Evolutionary conservation across 2,797 vertebrate species (phyloP).

Genomic region (Dromococcyx pavoninus): DNA sequence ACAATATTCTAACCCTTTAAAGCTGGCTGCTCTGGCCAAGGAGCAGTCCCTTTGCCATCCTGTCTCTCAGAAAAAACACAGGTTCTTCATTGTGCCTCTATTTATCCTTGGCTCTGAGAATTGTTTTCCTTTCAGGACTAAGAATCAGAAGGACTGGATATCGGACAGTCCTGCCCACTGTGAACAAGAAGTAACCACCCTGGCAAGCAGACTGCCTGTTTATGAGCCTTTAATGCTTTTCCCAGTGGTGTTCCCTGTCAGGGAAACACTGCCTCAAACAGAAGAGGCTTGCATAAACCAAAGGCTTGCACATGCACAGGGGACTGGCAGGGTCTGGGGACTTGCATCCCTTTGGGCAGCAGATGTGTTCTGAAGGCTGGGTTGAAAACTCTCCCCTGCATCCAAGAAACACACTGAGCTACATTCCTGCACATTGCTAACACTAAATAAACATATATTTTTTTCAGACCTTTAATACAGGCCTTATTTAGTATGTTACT

Average conservation of each 20-base stretch:
- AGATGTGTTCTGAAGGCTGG: neutral
- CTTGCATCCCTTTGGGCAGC: neutral
- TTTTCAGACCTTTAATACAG: neutral
- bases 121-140: neutral
- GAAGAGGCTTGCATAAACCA: neutral
- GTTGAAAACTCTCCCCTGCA: neutral
- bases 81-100: neutral
- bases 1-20: neutral
- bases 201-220: neutral
- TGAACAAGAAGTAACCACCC: neutral
- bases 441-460: too few relatives aligned
- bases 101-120: neutral
- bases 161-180: neutral
- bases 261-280: neutral
- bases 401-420: neutral
- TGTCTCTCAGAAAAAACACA: neutral
- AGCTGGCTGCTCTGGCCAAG: neutral
- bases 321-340: neutral
- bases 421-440: neutral
- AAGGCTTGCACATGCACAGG: neutral
- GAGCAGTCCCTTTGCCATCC: neutral
- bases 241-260: neutral
- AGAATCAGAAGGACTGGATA: neutral
- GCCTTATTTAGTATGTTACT: fast-evolving
- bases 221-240: neutral